Conservation (phyloP, 2,113 vertebrate species). For the Pygoscelis adeliae region DNA sequence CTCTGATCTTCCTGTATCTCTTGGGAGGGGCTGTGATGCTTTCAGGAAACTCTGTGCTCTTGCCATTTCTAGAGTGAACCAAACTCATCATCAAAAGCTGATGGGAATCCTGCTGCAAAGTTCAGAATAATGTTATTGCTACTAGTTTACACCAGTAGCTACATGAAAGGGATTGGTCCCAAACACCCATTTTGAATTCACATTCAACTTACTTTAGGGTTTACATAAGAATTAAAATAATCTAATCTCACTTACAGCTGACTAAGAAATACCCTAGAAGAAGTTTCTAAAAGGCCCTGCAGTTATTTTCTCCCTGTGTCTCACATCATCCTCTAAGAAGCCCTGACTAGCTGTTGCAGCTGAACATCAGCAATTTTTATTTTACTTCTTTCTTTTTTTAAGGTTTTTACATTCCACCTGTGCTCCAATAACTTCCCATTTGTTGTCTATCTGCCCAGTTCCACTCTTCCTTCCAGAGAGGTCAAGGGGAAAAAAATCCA, state of each 20-base stretch:
- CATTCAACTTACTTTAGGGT: neutral
- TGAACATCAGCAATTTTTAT: neutral
- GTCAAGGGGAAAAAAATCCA: neutral
- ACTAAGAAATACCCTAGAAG: neutral
- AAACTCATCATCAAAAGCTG: neutral
- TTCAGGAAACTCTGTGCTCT: neutral
- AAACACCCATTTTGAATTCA: neutral
- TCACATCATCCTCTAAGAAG: neutral
- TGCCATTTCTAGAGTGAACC: neutral
- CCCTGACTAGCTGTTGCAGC: neutral
- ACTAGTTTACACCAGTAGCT: neutral
- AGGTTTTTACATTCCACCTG: neutral
- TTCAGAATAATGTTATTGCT: neutral
- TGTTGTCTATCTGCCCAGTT: neutral
- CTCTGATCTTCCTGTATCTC: neutral
- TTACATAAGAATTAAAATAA: neutral
- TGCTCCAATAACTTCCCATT: neutral
- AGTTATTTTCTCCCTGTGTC: neutral
- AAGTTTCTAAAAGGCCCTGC: neutral
- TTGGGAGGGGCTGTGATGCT: neutral
- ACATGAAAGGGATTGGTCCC: neutral
- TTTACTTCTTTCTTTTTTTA: neutral
- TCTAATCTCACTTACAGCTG: neutral
- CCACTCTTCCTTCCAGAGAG: neutral
- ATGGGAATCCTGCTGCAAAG: neutral